Base-by-base conservation (phyloP, 2,888 invertebrate species). In the Lycocerus yunnanus region DNA sequence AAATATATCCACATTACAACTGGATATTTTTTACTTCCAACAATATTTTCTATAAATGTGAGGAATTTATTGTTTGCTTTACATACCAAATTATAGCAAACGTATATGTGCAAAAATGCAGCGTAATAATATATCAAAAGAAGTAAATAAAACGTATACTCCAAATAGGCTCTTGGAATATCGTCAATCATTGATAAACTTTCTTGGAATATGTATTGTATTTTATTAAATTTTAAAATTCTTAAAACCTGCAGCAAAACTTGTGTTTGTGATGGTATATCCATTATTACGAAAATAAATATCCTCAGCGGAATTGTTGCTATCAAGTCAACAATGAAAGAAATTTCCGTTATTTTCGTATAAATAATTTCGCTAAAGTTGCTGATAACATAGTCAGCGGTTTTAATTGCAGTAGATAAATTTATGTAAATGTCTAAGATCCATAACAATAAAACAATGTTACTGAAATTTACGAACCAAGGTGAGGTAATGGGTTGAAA, bases 371-470 rank as follows among this genome's bases (percentile, higher is more conserved):
- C 72, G 13, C 69, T 66, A 16, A 80, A 77, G 9, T 72, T 58
- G 14, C 73, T 79, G 13, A 79, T 43, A 14, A 75, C 74, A 20
- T 63, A 20, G 20, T 79, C 68, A 43, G 75, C 77, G 3, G 78
- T 78, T 68, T 77, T 80, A 11, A 81, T 76, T 1, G 81, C 81
- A 1, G 82, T 82, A 1, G 78, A 80, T 16, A 76, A 16, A 69
- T 78, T 77, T 13, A 82, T 74, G 63, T 80, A 82, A 20, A 82
- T 72, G 71, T 82, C 82, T 6, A 78, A 21, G 13, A 58, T 16
- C 72, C 75, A 81, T 15, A 79, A 20, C 8, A 79, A 15, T 0
- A 76, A 76, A 4, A 61, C 13, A 1, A 63, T 0, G 15, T 69
- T 63, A 0, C 59, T 27, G 5, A 69, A 67, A 11, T 58, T 18